Conservation (phyloP, 2,797 vertebrate genomes). For the Mormyrops boulengeri region DNA sequence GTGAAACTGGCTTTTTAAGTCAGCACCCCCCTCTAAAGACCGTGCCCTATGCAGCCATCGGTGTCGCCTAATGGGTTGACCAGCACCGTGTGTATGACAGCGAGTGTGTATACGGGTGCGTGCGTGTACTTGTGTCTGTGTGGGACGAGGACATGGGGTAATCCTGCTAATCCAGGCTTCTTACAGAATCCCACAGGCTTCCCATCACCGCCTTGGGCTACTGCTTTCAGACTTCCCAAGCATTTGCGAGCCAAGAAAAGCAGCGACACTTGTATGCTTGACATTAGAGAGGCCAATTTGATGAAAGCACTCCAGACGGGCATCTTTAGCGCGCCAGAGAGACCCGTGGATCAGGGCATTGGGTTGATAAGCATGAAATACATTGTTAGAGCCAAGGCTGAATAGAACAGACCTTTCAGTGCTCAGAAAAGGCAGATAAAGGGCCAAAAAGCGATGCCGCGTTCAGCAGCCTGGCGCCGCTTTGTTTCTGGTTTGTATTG, state of each 20-base stretch:
- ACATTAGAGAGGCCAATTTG: conserved; percentile 5
- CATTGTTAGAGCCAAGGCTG: conserved; percentile 7
- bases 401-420: not conserved
- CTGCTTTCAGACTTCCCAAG: not conserved
- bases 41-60: not conserved
- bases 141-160: not conserved
- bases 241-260: not conserved
- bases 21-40: not conserved
- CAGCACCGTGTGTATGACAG: not conserved
- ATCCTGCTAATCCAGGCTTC: not conserved
- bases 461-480: not conserved
- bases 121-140: not conserved
- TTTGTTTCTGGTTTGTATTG: not conserved
- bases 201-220: not conserved
- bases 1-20: not conserved
- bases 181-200: not conserved
- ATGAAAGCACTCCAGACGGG: not conserved
- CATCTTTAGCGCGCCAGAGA: not conserved
- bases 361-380: conserved; percentile 1
- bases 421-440: not conserved
- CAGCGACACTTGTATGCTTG: not conserved
- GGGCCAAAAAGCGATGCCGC: not conserved
- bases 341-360: not conserved
- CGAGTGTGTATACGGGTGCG: not conserved
- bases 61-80: not conserved